Base-by-base conservation (phyloP, 2,888 invertebrate species). In the Brenthis hecate region DNA sequence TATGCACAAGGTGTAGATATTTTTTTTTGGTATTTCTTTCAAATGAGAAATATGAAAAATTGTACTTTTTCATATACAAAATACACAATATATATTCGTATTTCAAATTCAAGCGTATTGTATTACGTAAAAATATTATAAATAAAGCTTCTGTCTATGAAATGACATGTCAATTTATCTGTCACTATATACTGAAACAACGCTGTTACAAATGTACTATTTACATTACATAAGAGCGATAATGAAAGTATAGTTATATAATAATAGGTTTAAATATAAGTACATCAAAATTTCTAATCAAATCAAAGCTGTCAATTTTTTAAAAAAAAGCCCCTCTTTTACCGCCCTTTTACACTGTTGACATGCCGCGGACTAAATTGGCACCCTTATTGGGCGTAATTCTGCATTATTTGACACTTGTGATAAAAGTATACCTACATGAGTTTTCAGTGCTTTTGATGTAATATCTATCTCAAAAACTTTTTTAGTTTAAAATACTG, bases 301-400 rank as follows among this genome's bases (percentile, higher is more conserved):
- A 84, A 83, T 85, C 82, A 80, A 81, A 77, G 81, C 78, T 79
- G 78, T 63, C 79, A 78, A 81, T 79, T 78, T 77, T 80, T 78
- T 77, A 77, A 78, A 84, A 83, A 83, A 84, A 83, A 83, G 83
- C 82, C 85, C 86, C 86, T 83, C 86, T 86, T 83, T 80, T 74
- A 76, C 73, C 76, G 80, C 84, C 85, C 83, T 81, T 84, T 81
- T 85, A 84, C 87, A 86, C 86, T 87, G 86, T 89, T 85, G 87
- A 86, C 88, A 86, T 85, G 87, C 86, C 83, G 84, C 83, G 78
- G 83, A 85, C 88, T 85, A 88, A 91, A 90, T 90, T 89, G 87
- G 85, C 81, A 79, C 84, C 81, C 81, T 81, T 81, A 80, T 75
- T 81, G 84, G 84, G 85, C 78, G 78, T 82, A 88, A 86, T 84